A percentile compares a stretch with the other conserved stretches of the same genome.
phyloP scores from a whole-genome alignment of 2,113 vertebrate species.

The Antigone vipio region DNA sequence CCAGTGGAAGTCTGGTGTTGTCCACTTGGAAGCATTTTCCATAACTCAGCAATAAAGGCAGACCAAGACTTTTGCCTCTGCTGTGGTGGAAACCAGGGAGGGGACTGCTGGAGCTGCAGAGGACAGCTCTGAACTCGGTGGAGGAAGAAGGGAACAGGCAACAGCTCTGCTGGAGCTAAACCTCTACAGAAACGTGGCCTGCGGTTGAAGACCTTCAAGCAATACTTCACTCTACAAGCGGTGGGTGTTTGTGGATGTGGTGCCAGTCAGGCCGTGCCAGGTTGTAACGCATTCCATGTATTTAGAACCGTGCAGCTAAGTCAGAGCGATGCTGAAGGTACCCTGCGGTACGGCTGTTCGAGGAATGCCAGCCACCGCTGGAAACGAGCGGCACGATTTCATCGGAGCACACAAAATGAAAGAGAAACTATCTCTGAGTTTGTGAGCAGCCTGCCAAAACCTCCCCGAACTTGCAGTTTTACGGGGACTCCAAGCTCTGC shows the following conservation, averaged over 20 bases:
- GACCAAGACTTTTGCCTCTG: neutral
- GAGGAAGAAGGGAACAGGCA: neutral
- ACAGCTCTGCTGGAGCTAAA: neutral
- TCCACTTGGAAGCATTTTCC: neutral
- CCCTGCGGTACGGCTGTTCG: neutral
- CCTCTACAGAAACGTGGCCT: neutral
- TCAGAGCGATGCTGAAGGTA: neutral
- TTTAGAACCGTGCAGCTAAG: neutral
- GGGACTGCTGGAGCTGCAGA: neutral
- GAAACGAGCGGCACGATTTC: neutral
- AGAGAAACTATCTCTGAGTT: neutral
- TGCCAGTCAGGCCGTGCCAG: neutral
- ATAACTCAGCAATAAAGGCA: rapidly evolving
- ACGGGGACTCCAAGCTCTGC: neutral
- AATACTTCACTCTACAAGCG: neutral
- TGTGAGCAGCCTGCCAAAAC: neutral
- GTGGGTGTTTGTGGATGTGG: neutral
- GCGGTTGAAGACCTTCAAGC: neutral
- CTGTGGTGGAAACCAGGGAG: neutral
- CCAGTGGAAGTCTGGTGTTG: neutral
- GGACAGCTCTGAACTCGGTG: neutral
- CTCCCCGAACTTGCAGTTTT: too few relatives aligned
- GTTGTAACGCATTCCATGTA: rapidly evolving
- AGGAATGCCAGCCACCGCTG: neutral
- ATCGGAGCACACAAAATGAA: neutral